These are phyloP conservation scores for Doris montereyensis DNA, from an alignment of 2,888 invertebrate genomes.

Conservation along the genomic window DNA sequence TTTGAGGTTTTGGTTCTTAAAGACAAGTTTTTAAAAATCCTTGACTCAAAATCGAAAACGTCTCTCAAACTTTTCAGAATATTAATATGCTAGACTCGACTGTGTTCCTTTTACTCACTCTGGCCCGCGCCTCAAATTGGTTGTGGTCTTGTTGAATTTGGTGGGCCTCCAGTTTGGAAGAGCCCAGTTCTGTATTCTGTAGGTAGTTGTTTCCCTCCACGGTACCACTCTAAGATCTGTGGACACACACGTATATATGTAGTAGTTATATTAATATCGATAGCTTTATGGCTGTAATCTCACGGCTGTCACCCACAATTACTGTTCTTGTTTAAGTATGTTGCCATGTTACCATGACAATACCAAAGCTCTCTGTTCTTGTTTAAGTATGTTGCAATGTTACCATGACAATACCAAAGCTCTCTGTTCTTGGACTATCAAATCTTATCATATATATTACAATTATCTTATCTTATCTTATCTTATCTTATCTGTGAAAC, in stretches of 20 bases:
- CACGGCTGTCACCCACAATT: no score
- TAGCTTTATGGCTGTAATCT: no score
- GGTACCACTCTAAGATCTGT: constrained; percentile 71
- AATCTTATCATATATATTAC: no score
- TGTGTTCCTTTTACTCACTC: constrained; percentile 75
- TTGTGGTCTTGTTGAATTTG: constrained; percentile 80
- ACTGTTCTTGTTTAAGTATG: background rate
- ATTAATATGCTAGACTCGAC: no score
- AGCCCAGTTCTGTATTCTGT: constrained; percentile 79
- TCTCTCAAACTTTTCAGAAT: no score
- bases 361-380: background rate
- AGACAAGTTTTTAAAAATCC: no score
- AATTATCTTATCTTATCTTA: no score
- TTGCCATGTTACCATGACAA: background rate
- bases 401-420: no score
- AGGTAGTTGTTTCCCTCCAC: constrained; percentile 69
- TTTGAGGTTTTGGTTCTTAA: no score
- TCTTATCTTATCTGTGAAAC: no score
- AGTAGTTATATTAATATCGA: no score
- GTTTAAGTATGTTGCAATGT: background rate
- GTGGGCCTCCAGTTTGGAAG: constrained; percentile 81
- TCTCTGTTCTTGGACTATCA: background rate
- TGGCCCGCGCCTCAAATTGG: constrained; percentile 81
- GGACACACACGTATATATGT: background rate
- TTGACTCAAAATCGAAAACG: no score